Evolutionary conservation across 2,888 invertebrate species (phyloP).

Genomic region (Spisula solida): DNA sequence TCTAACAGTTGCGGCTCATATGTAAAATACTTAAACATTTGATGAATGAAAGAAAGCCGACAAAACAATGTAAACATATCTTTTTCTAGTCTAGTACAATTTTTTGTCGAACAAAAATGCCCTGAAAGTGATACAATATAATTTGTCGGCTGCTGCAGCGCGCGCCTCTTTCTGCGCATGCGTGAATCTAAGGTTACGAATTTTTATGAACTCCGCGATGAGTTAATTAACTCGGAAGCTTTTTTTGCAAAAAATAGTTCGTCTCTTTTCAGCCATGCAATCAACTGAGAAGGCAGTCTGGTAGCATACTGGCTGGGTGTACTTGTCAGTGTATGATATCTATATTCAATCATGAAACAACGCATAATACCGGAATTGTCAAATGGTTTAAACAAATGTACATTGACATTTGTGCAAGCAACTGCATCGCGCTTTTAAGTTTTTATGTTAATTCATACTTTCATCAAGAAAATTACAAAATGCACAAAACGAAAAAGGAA

Average conservation of each 20-base stretch:
- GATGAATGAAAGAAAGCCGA: conserved; percentile 44
- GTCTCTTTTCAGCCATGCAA: not conserved
- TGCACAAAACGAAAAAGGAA: too few relatives aligned
- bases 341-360: not conserved
- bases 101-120: not conserved
- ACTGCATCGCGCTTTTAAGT: too few relatives aligned
- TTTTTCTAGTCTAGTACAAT: conserved; percentile 5
- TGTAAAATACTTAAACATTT: conserved; percentile 40
- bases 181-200: not conserved
- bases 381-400: not conserved
- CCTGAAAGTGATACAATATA: not conserved
- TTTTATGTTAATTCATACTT: too few relatives aligned
- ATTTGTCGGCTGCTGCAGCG: conserved; percentile 24
- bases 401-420: too few relatives aligned
- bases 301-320: not conserved
- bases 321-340: not conserved
- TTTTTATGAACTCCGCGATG: conserved; percentile 20
- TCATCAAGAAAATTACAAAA: too few relatives aligned
- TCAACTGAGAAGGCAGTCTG: not conserved
- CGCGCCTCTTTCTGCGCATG: conserved; percentile 3
- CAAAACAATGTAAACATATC: conserved; percentile 38
- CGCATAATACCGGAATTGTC: not conserved
- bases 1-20: conserved; percentile 41
- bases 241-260: not conserved
- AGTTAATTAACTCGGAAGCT: conserved; percentile 24